phyloP scores from a whole-genome alignment of 2,797 vertebrate species.

The Miichthys miiuy region DNA sequence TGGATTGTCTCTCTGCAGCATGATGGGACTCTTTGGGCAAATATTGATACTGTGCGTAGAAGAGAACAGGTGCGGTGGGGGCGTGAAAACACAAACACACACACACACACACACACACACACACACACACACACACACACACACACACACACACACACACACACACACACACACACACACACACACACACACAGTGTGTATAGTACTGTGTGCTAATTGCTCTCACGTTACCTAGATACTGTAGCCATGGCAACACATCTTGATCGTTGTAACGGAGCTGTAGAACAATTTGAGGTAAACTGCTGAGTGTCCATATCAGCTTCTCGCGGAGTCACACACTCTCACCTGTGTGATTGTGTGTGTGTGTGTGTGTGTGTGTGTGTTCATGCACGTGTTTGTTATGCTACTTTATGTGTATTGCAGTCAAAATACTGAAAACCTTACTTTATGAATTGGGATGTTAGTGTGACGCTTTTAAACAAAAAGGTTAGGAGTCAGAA shows the following conservation, averaged over 20 bases:
- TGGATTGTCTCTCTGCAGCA: constrained; percentile 47
- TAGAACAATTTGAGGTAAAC: constrained; percentile 37
- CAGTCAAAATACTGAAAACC: background rate
- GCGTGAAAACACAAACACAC: constrained; percentile 11
- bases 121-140: background rate
- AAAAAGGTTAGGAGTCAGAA: background rate
- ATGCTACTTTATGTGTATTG: background rate
- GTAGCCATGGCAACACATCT: constrained; percentile 70
- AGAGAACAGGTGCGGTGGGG: constrained; percentile 14
- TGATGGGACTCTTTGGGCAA: constrained; percentile 48
- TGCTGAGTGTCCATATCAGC: constrained; percentile 34
- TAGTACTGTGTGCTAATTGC: constrained; percentile 49
- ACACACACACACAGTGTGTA: constrained; percentile 9
- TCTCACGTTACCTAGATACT: constrained; percentile 63
- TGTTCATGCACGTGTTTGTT: background rate
- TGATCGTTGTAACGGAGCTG: constrained; percentile 37
- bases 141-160: constrained; percentile 12
- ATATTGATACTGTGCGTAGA: constrained; percentile 33
- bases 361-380: background rate
- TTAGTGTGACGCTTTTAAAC: background rate
- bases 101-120: constrained; percentile 16
- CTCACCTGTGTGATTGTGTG: background rate
- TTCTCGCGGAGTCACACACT: background rate
- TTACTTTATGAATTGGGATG: background rate
- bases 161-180: constrained; percentile 5